Percentiles rank a stretch among this genome's conserved stretches.
Evolutionary conservation across 1,140 invertebrate species (phyloP).

Genomic region (Saccostrea cuccullata): DNA sequence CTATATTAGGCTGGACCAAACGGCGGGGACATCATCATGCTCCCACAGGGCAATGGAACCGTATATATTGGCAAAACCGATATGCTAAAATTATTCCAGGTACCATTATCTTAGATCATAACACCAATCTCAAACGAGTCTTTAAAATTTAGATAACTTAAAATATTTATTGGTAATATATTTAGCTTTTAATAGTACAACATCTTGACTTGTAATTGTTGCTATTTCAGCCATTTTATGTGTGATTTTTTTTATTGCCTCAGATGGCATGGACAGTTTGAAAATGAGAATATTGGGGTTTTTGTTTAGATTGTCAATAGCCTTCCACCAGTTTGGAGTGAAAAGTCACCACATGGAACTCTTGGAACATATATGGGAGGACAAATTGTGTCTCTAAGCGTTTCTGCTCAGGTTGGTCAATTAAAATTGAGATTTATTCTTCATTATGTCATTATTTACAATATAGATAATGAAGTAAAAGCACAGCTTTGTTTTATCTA

Average conservation of each 20-base stretch:
- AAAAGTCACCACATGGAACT: conserved; percentile 58
- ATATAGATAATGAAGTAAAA: too few relatives aligned
- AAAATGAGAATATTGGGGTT: too few relatives aligned
- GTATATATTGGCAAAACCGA: conserved; percentile 61
- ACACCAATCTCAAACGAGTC: too few relatives aligned
- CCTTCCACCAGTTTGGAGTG: conserved; percentile 61
- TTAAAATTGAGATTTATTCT: neutral
- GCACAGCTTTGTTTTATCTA: too few relatives aligned
- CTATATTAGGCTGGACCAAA: conserved; percentile 57
- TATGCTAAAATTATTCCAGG: conserved; percentile 60
- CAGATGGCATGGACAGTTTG: too few relatives aligned
- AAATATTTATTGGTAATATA: too few relatives aligned
- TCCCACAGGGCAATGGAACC: conserved; percentile 53
- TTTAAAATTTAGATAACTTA: too few relatives aligned
- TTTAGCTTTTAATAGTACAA: too few relatives aligned
- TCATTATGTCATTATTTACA: neutral
- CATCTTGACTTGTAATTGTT: too few relatives aligned
- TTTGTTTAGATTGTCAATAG: conserved; percentile 60
- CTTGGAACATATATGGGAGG: conserved; percentile 61
- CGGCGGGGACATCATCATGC: conserved; percentile 59
- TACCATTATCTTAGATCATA: neutral
- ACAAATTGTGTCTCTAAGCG: conserved; percentile 29
- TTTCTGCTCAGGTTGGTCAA: conserved; percentile 3
- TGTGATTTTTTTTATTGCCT: too few relatives aligned
- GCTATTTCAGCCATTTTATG: too few relatives aligned